Evolutionary conservation across 2,113 vertebrate species (phyloP), one percentile per base, ranked within the genome.

Genomic region (Prochilodus magdalenae): DNA sequence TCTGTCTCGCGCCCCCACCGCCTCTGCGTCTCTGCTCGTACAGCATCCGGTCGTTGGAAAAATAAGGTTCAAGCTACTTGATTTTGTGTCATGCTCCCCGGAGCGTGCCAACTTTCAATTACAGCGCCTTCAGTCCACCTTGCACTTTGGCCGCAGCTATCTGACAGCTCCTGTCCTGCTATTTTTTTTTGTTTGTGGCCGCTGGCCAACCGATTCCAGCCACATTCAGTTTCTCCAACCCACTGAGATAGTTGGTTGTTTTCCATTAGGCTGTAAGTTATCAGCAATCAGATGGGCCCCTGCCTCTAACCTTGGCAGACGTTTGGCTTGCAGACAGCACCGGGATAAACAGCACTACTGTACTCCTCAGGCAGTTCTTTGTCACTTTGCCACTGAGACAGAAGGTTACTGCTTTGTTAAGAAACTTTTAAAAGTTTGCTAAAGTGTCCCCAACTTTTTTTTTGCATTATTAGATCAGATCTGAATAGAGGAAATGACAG

Each of bases 101-200:
- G 90, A 94, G 94, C 93, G 87, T 91, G 86, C 90, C 93, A 90
- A 90, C 91, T 94, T 95, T 93, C 93, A 95, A 95, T 95, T 94
- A 94, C 91, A 84, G 89, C 82, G 86, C 88, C 90, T 88, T 86
- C 62, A 74, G 87, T 91, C 91, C 87, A 88, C 87, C 87, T 88
- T 89, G 90, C 90, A 85, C 89, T 86, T 84, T 83, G 84, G 91
- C 87, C 84, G 33, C 33, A 29, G 77, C 81, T 85, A 87, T 86
- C 87, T 85, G 87, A 86, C 86, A 90, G 87, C 88, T 87, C 65
- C 78, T 88, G 87, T 87, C 67, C 67, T 24, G 2, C 24, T 57
- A 2, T 60, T 60, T 24, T 59, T 59, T 60, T 90, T 92, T 92
- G 93, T 93, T 93, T 93, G 92, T 94, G 93, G 93, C 91, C 80